These are phyloP conservation scores for cattle (Bos taurus) DNA, from an alignment of 2,113 vertebrate species.

Conservation along the genomic window DNA sequence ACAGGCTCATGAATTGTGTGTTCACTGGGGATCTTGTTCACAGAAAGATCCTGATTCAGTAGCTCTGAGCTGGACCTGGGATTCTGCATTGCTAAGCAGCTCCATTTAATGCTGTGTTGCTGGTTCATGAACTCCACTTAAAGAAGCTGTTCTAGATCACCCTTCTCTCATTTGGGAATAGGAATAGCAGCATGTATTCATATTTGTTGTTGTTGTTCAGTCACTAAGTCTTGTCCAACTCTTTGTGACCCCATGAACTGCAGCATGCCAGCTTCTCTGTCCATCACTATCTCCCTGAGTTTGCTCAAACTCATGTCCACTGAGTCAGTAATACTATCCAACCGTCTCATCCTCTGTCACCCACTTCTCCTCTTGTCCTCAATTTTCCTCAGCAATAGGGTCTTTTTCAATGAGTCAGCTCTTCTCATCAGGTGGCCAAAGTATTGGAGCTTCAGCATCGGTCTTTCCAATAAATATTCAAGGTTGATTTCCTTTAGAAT, in stretches of 20 bases:
- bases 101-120: not conserved
- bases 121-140: not conserved
- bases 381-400: not conserved
- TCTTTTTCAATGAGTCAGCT: not conserved
- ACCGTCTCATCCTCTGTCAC: not conserved
- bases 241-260: not conserved
- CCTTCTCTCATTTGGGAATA: not conserved
- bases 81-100: not conserved
- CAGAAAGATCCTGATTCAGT: not conserved
- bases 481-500: not conserved
- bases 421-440: not conserved
- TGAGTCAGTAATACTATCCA: not conserved
- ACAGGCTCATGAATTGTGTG: rapidly evolving
- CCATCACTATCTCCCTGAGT: not conserved
- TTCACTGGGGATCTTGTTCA: not conserved
- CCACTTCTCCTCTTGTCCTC: not conserved
- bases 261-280: not conserved
- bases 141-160: not conserved
- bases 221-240: not conserved
- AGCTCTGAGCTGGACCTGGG: not conserved
- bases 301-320: not conserved
- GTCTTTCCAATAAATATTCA: not conserved
- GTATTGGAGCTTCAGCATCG: not conserved
- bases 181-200: too few relatives aligned
- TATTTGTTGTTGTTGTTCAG: not conserved